A percentile compares a stretch with the other conserved stretches of the same genome.
Evolutionary conservation across 2,797 vertebrate species (phyloP).

Genomic region (Cossypha caffra): DNA sequence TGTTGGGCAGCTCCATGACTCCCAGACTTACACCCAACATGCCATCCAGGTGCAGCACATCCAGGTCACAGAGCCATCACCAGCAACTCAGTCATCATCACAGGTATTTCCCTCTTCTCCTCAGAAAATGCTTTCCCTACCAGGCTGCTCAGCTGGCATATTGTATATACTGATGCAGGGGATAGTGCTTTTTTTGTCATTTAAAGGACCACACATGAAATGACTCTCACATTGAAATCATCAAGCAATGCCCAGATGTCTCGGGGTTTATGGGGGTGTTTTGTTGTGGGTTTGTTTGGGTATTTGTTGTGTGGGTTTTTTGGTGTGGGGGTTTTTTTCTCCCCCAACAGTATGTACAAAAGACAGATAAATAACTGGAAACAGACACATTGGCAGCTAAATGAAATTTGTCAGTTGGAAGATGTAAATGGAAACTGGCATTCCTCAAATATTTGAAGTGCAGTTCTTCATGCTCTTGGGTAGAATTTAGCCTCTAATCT

Average conservation of each 20-base stretch:
- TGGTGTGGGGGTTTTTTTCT: not conserved
- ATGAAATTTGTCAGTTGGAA: not conserved
- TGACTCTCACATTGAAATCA: not conserved
- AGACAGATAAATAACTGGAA: not conserved
- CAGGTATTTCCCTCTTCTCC: slow-evolving; percentile 79
- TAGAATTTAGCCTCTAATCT: not conserved
- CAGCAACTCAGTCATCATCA: slow-evolving; percentile 71
- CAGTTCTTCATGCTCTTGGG: not conserved
- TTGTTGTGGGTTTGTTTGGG: not conserved
- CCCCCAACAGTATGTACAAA: no score
- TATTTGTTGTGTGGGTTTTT: not conserved
- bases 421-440: not conserved
- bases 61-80: slow-evolving; percentile 88
- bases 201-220: not conserved
- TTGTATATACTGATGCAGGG: not conserved
- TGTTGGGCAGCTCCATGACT: slow-evolving; percentile 93
- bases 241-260: not conserved
- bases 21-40: slow-evolving; percentile 93
- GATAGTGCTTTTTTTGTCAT: not conserved
- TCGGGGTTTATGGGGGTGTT: not conserved
- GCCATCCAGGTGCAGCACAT: slow-evolving; percentile 98
- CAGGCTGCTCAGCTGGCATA: not conserved
- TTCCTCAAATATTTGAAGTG: not conserved
- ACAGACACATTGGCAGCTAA: not conserved
- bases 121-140: not conserved